Base-by-base conservation (phyloP, 2,888 invertebrate genomes). In the Hedychridium roseum region DNA sequence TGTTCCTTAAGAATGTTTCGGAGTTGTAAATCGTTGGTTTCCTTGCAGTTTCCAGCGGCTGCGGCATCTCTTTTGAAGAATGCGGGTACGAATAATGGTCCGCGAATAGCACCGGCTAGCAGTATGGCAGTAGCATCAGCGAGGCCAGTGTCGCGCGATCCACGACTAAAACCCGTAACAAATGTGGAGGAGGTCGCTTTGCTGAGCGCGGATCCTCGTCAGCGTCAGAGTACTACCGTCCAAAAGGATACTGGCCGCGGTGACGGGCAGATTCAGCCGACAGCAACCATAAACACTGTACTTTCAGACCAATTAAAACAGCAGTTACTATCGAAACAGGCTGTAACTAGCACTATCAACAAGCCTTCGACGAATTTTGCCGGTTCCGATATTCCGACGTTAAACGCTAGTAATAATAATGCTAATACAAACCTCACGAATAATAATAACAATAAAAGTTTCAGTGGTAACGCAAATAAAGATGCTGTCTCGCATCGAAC, bases 71-170 rank as follows among this genome's bases (percentile, higher is more conserved):
- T 77, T 20, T 52, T 77, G 39, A 78, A 77, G 46, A 68, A 70
- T 17, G 68, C 65, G 5, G 64, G 67, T 18, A 57, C 66, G 21
- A 73, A 57, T 41, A 71, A 69, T 54, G 74, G 76, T 7, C 73
- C 81, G 27, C 82, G 84, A 63, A 85, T 86, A 43, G 81, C 84
- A 54, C 86, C 86, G 2, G 83, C 82, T 3, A 83, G 81, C 68
- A 78, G 82, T 27, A 78, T 80, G 18, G 71, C 83, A 55, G 72
- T 84, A 1, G 82, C 84, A 72, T 52, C 81, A 75, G 50, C 78
- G 76, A 64, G 79, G 65, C 54, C 80, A 73, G 27, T 82, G 37
- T 76, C 76, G 6, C 73, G 78, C 2, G 78, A 78, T 61, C 78
- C 78, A 20, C 70, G 78, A 31, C 43, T 78, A 43, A 78, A 78